Conservation (phyloP, 2,888 invertebrate genomes). For the Erpobdella octoculata region DNA sequence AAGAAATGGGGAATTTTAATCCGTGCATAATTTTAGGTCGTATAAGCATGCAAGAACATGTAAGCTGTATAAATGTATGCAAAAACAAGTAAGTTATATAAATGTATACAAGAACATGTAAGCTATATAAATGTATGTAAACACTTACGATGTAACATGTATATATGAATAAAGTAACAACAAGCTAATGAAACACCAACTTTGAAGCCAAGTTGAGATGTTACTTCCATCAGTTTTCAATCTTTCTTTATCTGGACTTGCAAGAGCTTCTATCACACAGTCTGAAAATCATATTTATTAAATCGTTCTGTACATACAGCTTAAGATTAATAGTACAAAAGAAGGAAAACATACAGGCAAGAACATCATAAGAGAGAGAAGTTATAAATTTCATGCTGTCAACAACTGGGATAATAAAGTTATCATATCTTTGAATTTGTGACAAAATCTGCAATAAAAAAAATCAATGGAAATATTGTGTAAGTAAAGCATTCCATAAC, state of each 20-base stretch:
- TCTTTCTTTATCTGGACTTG: constrained; percentile 62
- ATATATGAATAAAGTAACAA: neutral
- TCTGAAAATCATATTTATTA: constrained; percentile 50
- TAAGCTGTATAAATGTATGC: too few relatives aligned
- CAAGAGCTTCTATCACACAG: constrained; percentile 85
- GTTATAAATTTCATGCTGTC: constrained; percentile 94
- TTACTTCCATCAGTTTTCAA: constrained; percentile 82
- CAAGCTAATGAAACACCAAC: constrained; percentile 51
- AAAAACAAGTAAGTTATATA: neutral
- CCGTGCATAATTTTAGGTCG: too few relatives aligned
- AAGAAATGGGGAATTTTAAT: too few relatives aligned
- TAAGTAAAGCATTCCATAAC: neutral
- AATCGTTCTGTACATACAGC: neutral
- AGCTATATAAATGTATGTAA: neutral
- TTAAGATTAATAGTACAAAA: too few relatives aligned
- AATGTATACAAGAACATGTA: neutral
- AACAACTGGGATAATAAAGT: constrained; percentile 87
- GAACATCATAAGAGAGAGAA: constrained; percentile 84
- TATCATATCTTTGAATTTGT: constrained; percentile 86
- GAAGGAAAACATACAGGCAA: constrained; percentile 62
- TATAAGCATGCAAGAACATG: too few relatives aligned
- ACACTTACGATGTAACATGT: neutral
- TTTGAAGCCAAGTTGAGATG: constrained; percentile 86
- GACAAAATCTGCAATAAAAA: constrained; percentile 57
- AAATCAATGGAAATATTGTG: neutral